Evolutionary conservation across 2,113 vertebrate genomes (phyloP).

Genomic region (Ciconia stormi): DNA sequence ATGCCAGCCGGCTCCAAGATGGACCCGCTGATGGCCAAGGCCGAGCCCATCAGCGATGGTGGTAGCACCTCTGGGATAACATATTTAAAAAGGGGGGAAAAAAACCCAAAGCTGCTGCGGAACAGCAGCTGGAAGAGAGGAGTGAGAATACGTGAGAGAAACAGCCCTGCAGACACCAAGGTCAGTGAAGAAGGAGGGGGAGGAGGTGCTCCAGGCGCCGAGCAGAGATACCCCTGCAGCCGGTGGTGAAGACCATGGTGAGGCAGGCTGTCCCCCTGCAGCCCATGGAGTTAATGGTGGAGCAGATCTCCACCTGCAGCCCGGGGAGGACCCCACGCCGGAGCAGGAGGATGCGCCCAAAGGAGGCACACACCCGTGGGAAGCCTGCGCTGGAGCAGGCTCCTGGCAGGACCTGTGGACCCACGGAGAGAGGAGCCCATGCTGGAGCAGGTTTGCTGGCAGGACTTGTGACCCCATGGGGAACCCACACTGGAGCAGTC

Average conservation of each 20-base stretch:
- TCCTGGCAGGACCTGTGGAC: neutral
- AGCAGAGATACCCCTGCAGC: neutral
- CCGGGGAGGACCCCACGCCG: rapidly evolving
- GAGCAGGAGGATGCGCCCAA: neutral
- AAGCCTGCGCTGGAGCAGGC: neutral
- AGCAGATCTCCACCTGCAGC: neutral
- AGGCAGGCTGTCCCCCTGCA: neutral
- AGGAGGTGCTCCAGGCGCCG: neutral
- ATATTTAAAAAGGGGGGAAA: neutral
- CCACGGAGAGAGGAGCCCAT: neutral
- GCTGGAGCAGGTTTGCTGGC: neutral
- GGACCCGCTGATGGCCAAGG: neutral
- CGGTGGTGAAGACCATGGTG: neutral
- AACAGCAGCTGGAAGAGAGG: neutral
- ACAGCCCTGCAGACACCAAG: neutral
- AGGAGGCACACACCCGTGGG: neutral
- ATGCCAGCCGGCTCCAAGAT: neutral
- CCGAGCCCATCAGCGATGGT: neutral
- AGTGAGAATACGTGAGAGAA: neutral
- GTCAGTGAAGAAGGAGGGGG: neutral
- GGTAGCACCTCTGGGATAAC: neutral
- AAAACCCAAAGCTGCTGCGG: neutral
- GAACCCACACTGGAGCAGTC: neutral
- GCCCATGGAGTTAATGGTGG: neutral
- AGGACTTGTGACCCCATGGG: neutral